Evolutionary conservation across 2,113 vertebrate genomes (phyloP).

Genomic region (Cololabis saira): DNA sequence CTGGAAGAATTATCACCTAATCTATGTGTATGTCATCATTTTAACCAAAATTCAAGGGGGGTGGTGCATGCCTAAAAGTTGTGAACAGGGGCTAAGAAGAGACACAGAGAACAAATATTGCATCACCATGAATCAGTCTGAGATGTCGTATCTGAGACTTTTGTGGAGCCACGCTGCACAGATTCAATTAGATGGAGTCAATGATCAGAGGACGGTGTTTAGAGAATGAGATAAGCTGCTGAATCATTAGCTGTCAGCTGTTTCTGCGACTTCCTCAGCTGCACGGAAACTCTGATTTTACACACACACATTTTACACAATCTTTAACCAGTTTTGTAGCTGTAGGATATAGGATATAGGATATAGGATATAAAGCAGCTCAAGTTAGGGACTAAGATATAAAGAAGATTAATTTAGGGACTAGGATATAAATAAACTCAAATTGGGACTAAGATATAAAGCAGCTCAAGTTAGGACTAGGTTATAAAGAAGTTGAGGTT

Average conservation of each 20-base stretch:
- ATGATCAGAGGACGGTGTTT: not conserved
- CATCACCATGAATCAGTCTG: not conserved
- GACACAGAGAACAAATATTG: not conserved
- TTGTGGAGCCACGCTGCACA: not conserved
- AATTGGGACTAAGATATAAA: too few relatives aligned
- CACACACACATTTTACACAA: too few relatives aligned
- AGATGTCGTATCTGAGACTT: not conserved
- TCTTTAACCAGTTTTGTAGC: not conserved
- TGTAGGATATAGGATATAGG: not conserved
- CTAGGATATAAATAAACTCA: too few relatives aligned
- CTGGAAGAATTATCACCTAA: conserved; percentile 30
- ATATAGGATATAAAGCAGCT: too few relatives aligned
- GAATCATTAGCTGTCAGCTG: conserved; percentile 13
- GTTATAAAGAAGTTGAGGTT: too few relatives aligned
- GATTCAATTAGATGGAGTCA: conserved; percentile 1
- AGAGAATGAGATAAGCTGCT: conserved; percentile 1
- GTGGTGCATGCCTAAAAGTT: not conserved
- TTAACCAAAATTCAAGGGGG: conserved; percentile 7
- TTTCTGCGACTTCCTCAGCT: not conserved
- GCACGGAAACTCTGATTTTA: not conserved
- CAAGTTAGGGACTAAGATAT: not conserved
- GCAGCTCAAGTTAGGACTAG: too few relatives aligned
- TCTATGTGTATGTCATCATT: conserved; percentile 36
- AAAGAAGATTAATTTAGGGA: not conserved
- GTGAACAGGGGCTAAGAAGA: not conserved